Percentiles rank a stretch among this genome's conserved stretches.
phyloP scores from a whole-genome alignment of 2,888 invertebrate species.

The Drosophila melanosoma region DNA sequence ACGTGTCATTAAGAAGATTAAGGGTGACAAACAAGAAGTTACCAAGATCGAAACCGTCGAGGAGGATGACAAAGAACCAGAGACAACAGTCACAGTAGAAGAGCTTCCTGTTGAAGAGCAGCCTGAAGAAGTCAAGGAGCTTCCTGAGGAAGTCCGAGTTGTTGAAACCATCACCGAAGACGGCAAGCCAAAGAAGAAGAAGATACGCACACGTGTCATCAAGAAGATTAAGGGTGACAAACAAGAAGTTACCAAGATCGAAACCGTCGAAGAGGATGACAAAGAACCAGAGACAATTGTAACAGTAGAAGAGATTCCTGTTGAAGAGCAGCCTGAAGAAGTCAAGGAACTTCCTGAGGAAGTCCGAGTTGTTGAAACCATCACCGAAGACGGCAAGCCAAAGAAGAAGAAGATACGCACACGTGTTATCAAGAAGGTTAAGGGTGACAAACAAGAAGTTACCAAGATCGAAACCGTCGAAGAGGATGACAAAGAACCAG shows the following conservation, averaged over 20 bases:
- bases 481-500: conserved; percentile 27
- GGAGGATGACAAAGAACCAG: conserved; percentile 29
- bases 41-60: conserved; percentile 38
- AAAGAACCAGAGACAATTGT: conserved; percentile 30
- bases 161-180: conserved; percentile 28
- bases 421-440: conserved; percentile 32
- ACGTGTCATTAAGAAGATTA: conserved; percentile 34
- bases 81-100: conserved; percentile 27
- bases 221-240: conserved; percentile 40
- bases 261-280: conserved; percentile 34
- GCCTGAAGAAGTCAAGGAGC: conserved; percentile 21
- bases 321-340: conserved; percentile 15
- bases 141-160: conserved; percentile 32
- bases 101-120: conserved; percentile 17
- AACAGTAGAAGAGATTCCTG: conserved; percentile 20
- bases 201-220: conserved; percentile 38
- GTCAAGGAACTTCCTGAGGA: conserved; percentile 27
- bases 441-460: conserved; percentile 35
- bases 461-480: conserved; percentile 37
- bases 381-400: conserved; percentile 20
- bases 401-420: conserved; percentile 38
- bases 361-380: conserved; percentile 17
- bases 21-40: conserved; percentile 37
- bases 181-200: conserved; percentile 34
- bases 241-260: conserved; percentile 40